Percentiles rank a stretch among this genome's conserved stretches.
phyloP scores from a whole-genome alignment of 2,888 invertebrate species.

The Pharmacophagus antenor region DNA sequence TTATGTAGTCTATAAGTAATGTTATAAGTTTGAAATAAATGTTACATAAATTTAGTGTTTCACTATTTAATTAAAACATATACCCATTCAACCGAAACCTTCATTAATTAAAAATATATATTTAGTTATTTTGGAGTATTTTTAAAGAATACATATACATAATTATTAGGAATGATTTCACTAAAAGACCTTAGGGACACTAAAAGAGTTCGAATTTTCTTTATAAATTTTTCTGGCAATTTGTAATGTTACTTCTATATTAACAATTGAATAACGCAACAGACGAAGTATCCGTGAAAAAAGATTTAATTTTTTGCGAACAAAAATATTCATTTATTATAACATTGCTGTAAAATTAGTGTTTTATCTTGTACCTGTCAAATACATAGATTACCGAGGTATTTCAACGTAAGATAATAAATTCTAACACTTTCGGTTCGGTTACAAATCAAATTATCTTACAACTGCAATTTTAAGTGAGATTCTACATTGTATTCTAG shows the following conservation, averaged over 20 bases:
- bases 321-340: background rate
- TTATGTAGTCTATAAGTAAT: slow-evolving; percentile 27
- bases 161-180: too few relatives aligned
- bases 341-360: too few relatives aligned
- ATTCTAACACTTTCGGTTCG: too few relatives aligned
- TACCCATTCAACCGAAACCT: background rate
- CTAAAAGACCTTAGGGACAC: too few relatives aligned
- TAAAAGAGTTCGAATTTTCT: too few relatives aligned
- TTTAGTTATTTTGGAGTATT: background rate
- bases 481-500: background rate
- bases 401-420: too few relatives aligned
- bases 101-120: background rate
- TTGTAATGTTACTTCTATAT: background rate
- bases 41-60: slow-evolving; percentile 18
- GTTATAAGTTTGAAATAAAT: slow-evolving; percentile 21
- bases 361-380: too few relatives aligned
- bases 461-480: background rate
- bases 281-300: background rate
- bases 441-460: background rate
- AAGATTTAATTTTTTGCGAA: background rate
- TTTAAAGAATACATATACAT: background rate
- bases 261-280: background rate
- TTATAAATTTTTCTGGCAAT: too few relatives aligned
- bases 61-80: background rate
- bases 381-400: too few relatives aligned